phyloP scores from a whole-genome alignment of 1,140 invertebrate genomes.

The Mya arenaria region DNA sequence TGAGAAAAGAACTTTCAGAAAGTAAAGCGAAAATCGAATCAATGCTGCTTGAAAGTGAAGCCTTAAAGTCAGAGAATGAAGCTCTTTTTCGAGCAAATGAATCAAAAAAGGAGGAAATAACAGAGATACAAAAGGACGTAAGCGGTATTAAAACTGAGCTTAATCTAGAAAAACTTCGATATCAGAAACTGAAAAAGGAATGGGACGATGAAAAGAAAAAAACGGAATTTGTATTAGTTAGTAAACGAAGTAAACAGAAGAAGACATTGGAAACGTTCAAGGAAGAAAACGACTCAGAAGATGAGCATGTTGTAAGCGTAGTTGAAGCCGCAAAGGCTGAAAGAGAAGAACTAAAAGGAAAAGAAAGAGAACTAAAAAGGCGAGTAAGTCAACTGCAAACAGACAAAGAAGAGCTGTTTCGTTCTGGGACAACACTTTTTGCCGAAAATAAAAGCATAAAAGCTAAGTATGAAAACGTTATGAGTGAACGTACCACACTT shows the following conservation, averaged over 20 bases:
- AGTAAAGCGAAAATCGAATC: conserved; percentile 27
- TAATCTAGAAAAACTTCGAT: conserved; percentile 28
- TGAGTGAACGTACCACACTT: conserved; percentile 18
- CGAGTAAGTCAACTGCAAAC: conserved; percentile 30
- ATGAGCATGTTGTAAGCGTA: conserved; percentile 36
- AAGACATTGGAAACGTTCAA: neutral
- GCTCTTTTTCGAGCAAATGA: conserved; percentile 48
- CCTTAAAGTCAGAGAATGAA: conserved; percentile 53
- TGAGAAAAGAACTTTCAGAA: conserved; percentile 33
- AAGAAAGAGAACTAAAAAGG: conserved; percentile 22
- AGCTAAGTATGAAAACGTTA: conserved; percentile 13
- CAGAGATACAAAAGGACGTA: conserved; percentile 48
- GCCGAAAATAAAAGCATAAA: conserved; percentile 40
- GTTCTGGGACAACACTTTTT: conserved; percentile 45
- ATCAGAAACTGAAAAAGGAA: conserved; percentile 41
- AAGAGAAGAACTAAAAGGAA: conserved; percentile 18
- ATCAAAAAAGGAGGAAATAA: conserved; percentile 47
- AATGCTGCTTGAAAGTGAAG: conserved; percentile 49
- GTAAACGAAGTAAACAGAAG: conserved; percentile 12
- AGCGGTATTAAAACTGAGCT: conserved; percentile 28
- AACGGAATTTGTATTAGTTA: conserved; percentile 50
- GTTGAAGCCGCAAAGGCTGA: conserved; percentile 32
- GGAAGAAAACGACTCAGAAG: conserved; percentile 49
- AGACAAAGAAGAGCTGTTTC: conserved; percentile 50
- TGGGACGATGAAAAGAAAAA: conserved; percentile 49